Evolutionary conservation across 2,797 vertebrate genomes (phyloP).

Genomic region (Dendrocincla fuliginosa): DNA sequence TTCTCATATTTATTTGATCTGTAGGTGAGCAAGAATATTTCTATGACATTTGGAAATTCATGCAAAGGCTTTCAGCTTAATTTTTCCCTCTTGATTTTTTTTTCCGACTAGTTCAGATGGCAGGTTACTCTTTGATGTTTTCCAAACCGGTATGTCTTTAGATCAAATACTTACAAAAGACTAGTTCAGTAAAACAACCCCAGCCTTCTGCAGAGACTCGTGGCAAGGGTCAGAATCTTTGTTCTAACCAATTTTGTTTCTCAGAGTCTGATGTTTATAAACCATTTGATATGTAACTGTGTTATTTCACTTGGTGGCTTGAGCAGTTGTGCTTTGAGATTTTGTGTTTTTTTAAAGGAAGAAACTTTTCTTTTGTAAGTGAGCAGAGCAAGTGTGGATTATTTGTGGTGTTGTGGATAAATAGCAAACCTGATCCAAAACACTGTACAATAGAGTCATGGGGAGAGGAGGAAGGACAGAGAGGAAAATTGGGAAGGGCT

Average conservation of each 20-base stretch:
- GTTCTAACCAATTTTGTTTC: not conserved
- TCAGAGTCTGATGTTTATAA: not conserved
- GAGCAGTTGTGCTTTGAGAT: not conserved
- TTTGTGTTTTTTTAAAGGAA: not conserved
- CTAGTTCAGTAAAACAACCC: not conserved
- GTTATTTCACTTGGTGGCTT: not conserved
- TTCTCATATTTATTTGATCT: not conserved
- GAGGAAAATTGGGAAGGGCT: not conserved
- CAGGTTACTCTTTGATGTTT: not conserved
- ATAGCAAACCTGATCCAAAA: not conserved
- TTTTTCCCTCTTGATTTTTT: not conserved
- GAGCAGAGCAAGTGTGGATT: not conserved
- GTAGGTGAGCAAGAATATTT: not conserved
- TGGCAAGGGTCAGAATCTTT: not conserved
- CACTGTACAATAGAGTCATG: not conserved
- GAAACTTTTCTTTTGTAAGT: not conserved
- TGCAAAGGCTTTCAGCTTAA: not conserved
- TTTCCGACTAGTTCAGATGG: not conserved
- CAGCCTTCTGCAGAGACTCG: not conserved
- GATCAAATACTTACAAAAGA: not conserved
- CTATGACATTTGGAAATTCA: not conserved
- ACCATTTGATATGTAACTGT: not conserved
- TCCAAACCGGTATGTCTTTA: fast-evolving
- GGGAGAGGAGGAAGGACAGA: no score
- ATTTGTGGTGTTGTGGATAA: not conserved